Percentiles rank a stretch among this genome's conserved stretches.
These are phyloP conservation scores for Hydra vulgaris DNA, from an alignment of 30 jellyfish, hydroid and myxozoan species.

Conservation along the genomic window DNA sequence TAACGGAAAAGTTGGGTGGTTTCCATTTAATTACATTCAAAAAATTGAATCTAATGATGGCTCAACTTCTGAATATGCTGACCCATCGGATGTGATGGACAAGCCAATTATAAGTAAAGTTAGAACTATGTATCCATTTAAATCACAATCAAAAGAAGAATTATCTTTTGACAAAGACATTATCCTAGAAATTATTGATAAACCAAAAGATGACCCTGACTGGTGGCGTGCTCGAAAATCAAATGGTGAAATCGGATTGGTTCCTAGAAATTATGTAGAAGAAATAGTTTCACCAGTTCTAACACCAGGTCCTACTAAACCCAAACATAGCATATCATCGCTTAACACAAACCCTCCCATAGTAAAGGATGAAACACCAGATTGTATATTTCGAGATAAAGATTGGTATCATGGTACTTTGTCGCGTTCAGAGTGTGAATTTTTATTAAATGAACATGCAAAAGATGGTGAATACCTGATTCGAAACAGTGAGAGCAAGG, in stretches of 20 bases:
- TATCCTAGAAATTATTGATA: conserved; percentile 55
- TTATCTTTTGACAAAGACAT: conserved; percentile 76
- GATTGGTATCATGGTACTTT: conserved; percentile 91
- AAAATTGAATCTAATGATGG: conserved; percentile 25
- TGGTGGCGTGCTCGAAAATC: conserved; percentile 96
- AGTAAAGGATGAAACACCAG: conserved; percentile 27
- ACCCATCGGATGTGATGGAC: conserved; percentile 58
- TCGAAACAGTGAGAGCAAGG: conserved; percentile 95
- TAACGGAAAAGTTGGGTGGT: conserved; percentile 84
- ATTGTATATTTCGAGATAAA: conserved; percentile 50
- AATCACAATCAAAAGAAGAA: conserved; percentile 78
- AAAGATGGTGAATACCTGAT: conserved; percentile 68
- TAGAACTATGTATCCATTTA: conserved; percentile 67
- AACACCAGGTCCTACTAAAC: conserved; percentile 31
- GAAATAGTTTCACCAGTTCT: conserved; percentile 51
- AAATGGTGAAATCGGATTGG: conserved; percentile 77
- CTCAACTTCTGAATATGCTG: conserved; percentile 73
- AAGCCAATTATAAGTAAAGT: conserved; percentile 62
- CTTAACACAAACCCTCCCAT: not conserved
- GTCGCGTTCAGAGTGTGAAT: conserved; percentile 63
- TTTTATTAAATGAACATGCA: conserved; percentile 49
- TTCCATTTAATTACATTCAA: conserved; percentile 80
- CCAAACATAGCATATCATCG: conserved; percentile 17
- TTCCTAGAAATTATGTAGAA: conserved; percentile 85
- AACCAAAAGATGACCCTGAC: conserved; percentile 93